A percentile compares a stretch with the other conserved stretches of the same genome.
These are phyloP conservation scores for Sorex araneus DNA, from an alignment of 2,113 vertebrate species.

Conservation along the genomic window DNA sequence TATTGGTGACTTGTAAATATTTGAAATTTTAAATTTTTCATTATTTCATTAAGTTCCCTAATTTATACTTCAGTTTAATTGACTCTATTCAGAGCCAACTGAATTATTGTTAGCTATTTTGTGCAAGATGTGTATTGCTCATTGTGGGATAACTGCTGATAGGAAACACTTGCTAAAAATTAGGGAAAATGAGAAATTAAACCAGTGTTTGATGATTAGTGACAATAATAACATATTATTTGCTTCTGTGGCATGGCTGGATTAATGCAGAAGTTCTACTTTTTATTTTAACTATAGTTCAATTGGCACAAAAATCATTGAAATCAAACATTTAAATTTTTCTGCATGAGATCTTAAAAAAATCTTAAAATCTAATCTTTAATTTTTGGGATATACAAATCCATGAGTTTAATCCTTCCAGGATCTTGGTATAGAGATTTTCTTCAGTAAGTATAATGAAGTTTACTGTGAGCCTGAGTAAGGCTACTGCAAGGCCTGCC, in stretches of 20 bases:
- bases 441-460: conserved; percentile 70
- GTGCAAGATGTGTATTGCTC: too few relatives aligned
- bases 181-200: conserved; percentile 36
- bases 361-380: conserved; percentile 64
- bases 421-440: conserved; percentile 7
- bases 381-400: conserved; percentile 51
- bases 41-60: not conserved
- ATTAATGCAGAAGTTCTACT: conserved; percentile 39
- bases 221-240: not conserved
- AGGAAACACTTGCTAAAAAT: not conserved
- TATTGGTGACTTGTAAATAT: not conserved
- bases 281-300: conserved; percentile 15
- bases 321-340: conserved; percentile 58
- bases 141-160: not conserved
- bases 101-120: not conserved
- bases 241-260: not conserved
- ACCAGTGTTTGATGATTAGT: not conserved
- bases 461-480: conserved; percentile 44
- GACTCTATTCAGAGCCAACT: not conserved
- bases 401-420: conserved; percentile 50
- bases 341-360: too few relatives aligned
- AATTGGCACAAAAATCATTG: conserved; percentile 58
- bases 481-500: conserved; percentile 31
- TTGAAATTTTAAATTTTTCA: conserved; percentile 23
- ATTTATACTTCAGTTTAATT: conserved; percentile 39